Percentiles rank a stretch among this genome's conserved stretches.
Conservation (phyloP, 2,113 vertebrate genomes). For the Charadrius vociferus region DNA sequence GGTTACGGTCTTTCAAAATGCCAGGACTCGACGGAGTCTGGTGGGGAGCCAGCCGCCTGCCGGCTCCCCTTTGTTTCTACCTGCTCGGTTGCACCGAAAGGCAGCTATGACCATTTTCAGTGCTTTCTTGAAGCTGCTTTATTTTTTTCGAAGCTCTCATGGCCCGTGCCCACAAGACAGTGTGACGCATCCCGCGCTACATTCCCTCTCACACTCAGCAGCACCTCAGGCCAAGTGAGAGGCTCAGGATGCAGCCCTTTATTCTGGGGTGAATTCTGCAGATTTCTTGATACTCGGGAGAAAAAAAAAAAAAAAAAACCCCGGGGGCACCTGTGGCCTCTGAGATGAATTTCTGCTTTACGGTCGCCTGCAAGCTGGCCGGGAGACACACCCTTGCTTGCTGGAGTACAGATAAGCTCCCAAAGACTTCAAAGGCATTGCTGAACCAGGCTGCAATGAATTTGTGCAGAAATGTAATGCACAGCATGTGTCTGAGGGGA, state of each 20-base stretch:
- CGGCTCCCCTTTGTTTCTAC: background rate
- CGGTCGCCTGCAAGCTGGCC: background rate
- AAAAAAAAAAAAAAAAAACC: background rate
- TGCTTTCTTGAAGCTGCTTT: background rate
- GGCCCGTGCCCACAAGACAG: too few relatives aligned
- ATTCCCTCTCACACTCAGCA: background rate
- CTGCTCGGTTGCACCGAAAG: background rate
- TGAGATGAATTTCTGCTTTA: slow-evolving; percentile 33
- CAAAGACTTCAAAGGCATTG: slow-evolving; percentile 61
- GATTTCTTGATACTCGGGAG: background rate
- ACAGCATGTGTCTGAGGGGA: slow-evolving; percentile 41
- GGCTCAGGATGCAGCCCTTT: background rate
- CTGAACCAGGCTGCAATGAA: slow-evolving; percentile 40
- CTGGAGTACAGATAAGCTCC: slow-evolving; percentile 55
- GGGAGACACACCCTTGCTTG: slow-evolving; percentile 36
- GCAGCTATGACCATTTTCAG: background rate
- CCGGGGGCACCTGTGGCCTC: slow-evolving; percentile 8
- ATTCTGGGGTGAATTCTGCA: background rate
- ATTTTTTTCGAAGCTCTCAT: background rate
- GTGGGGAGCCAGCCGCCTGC: background rate
- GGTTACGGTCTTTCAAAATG: background rate
- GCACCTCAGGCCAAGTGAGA: background rate
- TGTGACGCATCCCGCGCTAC: background rate
- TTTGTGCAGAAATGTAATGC: slow-evolving; percentile 16
- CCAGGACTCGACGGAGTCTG: background rate